Percentiles rank a stretch among this genome's conserved stretches.
phyloP scores from a whole-genome alignment of 2,113 vertebrate species.

The Oryzias curvinotus region DNA sequence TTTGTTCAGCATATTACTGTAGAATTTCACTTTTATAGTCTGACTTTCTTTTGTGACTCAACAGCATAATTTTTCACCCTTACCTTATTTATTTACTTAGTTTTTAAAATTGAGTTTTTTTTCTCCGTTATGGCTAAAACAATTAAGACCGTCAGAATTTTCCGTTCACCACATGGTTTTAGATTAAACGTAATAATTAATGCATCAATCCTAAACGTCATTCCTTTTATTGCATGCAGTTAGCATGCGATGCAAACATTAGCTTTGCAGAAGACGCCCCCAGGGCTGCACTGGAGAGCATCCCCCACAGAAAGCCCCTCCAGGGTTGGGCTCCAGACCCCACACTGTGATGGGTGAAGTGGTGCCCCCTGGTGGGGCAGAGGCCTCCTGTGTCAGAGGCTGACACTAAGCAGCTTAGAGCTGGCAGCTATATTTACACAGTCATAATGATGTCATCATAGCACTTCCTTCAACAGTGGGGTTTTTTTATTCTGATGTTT shows the following conservation, averaged over 20 bases:
- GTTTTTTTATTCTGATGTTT: constrained; percentile 40
- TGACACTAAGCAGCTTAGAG: constrained; percentile 47
- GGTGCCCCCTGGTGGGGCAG: constrained; percentile 71
- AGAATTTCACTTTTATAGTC: no score
- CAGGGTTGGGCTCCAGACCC: background rate
- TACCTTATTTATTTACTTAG: no score
- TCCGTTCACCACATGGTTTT: no score
- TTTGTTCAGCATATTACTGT: no score
- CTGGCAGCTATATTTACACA: constrained; percentile 46
- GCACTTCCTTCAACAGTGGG: constrained; percentile 14
- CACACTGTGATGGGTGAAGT: constrained; percentile 44
- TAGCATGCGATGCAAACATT: constrained; percentile 5
- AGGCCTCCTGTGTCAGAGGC: constrained; percentile 37
- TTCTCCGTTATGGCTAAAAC: no score
- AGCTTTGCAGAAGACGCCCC: background rate
- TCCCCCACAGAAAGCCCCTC: background rate
- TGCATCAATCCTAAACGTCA: no score
- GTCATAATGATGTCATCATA: constrained; percentile 24
- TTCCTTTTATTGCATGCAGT: no score
- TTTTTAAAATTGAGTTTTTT: no score
- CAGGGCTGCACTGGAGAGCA: background rate
- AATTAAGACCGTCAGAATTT: no score
- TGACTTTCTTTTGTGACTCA: no score
- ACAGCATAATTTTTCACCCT: no score
- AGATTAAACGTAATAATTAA: no score